Percentiles rank a stretch among this genome's conserved stretches.
Conservation (phyloP, 2,888 invertebrate species). For the Odontocerum albicorne region DNA sequence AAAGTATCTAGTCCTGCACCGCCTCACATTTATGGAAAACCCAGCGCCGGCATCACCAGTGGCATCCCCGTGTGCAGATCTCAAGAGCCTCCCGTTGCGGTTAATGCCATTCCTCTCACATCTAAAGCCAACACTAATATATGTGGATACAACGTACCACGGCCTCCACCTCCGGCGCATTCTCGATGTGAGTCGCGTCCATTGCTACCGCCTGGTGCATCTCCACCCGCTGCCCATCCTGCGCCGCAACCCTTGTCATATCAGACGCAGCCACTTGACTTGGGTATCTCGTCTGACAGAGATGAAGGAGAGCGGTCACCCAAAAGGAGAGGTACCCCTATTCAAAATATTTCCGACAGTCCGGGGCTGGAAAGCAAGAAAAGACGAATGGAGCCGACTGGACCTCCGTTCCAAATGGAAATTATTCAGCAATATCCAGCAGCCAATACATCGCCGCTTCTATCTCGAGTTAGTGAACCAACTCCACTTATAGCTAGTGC, state of each 20-base stretch:
- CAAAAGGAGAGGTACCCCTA: conserved; percentile 63
- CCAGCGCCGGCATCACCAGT: conserved; percentile 56
- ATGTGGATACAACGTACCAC: conserved; percentile 49
- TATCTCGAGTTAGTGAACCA: conserved; percentile 62
- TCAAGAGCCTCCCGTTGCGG: conserved; percentile 44
- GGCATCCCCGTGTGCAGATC: conserved; percentile 58
- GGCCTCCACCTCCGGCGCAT: conserved; percentile 49
- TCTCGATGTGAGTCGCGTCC: conserved; percentile 41
- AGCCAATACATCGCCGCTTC: conserved; percentile 44
- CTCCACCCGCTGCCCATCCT: conserved; percentile 44
- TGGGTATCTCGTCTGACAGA: conserved; percentile 65
- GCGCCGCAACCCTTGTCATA: conserved; percentile 51
- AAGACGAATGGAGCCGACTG: conserved; percentile 58
- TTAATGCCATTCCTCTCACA: conserved; percentile 58
- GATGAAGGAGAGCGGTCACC: conserved; percentile 52
- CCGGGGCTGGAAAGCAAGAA: conserved; percentile 65
- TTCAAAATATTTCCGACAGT: conserved; percentile 49
- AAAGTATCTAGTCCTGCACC: conserved; percentile 80
- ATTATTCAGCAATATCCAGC: conserved; percentile 42
- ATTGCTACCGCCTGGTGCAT: conserved; percentile 45
- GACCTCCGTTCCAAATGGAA: conserved; percentile 40
- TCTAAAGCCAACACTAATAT: conserved; percentile 58
- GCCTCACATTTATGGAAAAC: conserved; percentile 72
- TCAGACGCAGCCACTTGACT: conserved; percentile 78
- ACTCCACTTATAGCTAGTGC: conserved; percentile 72